Evolutionary conservation across 2,888 invertebrate genomes (phyloP).

Genomic region (Diloba caeruleocephala): DNA sequence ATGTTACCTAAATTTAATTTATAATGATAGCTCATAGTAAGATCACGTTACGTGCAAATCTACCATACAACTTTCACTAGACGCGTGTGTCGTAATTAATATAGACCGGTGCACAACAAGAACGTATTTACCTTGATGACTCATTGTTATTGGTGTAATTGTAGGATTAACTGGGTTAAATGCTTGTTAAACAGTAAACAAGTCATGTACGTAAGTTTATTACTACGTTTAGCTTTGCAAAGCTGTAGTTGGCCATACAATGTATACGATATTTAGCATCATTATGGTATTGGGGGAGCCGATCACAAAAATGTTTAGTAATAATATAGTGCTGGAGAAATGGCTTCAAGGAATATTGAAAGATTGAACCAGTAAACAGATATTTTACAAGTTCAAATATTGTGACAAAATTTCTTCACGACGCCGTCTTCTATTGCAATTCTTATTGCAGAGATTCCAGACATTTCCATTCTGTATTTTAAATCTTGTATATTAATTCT

Average conservation of each 20-base stretch:
- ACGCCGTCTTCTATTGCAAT: no score
- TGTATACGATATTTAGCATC: no score
- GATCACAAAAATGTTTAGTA: no score
- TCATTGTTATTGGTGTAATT: slow-evolving; percentile 37
- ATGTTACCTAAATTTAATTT: background rate
- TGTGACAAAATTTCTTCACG: no score
- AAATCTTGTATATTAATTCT: no score
- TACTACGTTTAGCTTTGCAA: background rate
- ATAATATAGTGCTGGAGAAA: no score
- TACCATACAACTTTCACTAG: slow-evolving; percentile 52
- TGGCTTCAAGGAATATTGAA: no score
- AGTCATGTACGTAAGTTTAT: slow-evolving; percentile 27
- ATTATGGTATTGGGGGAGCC: no score
- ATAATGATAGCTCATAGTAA: slow-evolving; percentile 33
- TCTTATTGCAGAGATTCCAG: no score
- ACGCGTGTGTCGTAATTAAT: slow-evolving; percentile 53
- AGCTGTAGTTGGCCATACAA: background rate
- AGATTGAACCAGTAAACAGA: no score
- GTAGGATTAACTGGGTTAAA: slow-evolving; percentile 37
- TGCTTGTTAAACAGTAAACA: slow-evolving; percentile 29
- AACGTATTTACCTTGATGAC: slow-evolving; percentile 49
- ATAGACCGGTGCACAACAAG: slow-evolving; percentile 51
- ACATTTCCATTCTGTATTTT: no score
- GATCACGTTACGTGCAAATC: slow-evolving; percentile 35
- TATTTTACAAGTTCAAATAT: no score